Evolutionary conservation across 2,113 vertebrate genomes (phyloP).

Genomic region (Urocynchramus pylzowi): DNA sequence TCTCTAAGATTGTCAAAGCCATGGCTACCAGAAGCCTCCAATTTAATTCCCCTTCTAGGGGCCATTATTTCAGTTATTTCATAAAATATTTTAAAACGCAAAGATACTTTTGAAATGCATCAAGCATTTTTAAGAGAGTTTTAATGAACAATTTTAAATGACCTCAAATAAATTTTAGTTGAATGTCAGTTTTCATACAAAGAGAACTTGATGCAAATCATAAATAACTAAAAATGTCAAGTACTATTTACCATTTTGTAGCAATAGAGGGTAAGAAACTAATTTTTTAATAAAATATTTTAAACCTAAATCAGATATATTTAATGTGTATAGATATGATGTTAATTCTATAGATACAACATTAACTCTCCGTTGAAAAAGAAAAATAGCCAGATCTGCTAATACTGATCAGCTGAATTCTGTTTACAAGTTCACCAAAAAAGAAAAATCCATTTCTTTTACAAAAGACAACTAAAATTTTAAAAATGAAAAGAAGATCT

Average conservation of each 20-base stretch:
- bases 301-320: not conserved
- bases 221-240: not conserved
- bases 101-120: not conserved
- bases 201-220: not conserved
- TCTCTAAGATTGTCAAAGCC: not conserved
- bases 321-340: not conserved
- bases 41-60: not conserved
- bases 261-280: not conserved
- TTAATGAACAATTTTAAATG: not conserved
- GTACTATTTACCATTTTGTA: not conserved
- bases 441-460: not conserved
- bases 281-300: not conserved
- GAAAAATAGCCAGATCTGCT: not conserved
- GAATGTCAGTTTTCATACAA: not conserved
- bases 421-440: not conserved
- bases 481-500: not conserved
- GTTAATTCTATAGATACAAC: not conserved
- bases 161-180: not conserved
- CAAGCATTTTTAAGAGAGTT: not conserved
- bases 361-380: not conserved
- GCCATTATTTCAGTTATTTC: not conserved
- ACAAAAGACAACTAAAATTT: not conserved
- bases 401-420: not conserved
- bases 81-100: not conserved
- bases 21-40: not conserved